A percentile compares a stretch with the other conserved stretches of the same genome.
phyloP scores from a whole-genome alignment of 2,113 vertebrate species.

The Pelecanus crispus region DNA sequence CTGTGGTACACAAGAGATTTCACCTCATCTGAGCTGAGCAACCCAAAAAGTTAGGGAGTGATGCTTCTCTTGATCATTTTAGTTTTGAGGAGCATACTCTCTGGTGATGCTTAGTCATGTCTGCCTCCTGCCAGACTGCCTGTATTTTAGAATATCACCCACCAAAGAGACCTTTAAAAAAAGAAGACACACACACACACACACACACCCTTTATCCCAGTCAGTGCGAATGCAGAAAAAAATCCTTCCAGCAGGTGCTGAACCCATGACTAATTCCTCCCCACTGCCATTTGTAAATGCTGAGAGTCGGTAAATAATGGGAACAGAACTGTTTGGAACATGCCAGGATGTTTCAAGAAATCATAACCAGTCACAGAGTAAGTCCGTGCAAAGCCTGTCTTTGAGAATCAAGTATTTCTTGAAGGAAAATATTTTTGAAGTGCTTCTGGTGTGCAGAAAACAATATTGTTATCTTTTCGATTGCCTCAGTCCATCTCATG shows the following conservation, averaged over 20 bases:
- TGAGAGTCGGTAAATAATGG: neutral
- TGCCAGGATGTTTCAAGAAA: neutral
- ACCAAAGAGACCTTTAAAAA: neutral
- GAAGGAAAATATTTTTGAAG: neutral
- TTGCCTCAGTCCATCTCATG: neutral
- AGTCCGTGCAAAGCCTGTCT: neutral
- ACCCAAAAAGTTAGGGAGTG: neutral
- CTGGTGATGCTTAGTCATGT: neutral
- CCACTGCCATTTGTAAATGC: neutral
- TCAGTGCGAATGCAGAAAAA: neutral
- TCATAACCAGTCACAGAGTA: neutral
- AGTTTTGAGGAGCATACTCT: neutral
- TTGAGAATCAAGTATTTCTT: neutral
- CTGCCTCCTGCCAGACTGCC: neutral
- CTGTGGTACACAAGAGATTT: neutral
- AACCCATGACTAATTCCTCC: neutral
- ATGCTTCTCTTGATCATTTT: neutral
- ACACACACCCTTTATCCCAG: too few relatives aligned
- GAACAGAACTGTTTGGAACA: neutral
- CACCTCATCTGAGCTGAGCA: neutral
- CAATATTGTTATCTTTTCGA: neutral
- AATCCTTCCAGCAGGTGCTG: too few relatives aligned
- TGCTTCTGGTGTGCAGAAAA: neutral
- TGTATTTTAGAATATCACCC: neutral
- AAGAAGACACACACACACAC: neutral